Evolutionary conservation across 1,140 invertebrate species (phyloP).

Genomic region (Mizuhopecten yessoensis): DNA sequence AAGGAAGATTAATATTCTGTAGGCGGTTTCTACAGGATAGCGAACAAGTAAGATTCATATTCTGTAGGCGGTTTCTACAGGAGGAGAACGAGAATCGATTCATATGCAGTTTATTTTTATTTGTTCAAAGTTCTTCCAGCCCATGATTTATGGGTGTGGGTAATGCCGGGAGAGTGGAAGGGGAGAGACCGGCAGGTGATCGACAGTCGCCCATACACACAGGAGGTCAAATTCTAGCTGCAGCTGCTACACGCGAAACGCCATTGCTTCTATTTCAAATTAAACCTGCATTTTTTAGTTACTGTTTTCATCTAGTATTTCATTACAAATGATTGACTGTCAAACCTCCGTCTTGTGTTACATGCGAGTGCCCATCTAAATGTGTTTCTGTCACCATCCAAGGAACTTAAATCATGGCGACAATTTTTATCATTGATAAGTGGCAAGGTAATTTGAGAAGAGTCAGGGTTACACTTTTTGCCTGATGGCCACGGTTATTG

Average conservation of each 20-base stretch:
- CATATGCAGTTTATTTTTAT: no score
- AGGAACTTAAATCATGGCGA: not conserved
- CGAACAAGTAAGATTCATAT: no score
- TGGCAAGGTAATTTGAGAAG: no score
- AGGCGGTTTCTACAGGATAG: no score
- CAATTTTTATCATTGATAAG: not conserved
- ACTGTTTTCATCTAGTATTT: not conserved
- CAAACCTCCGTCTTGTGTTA: no score
- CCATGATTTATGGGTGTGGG: no score
- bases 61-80: no score
- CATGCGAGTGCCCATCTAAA: not conserved
- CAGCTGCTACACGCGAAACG: not conserved
- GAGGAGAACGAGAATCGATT: no score
- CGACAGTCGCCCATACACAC: not conserved
- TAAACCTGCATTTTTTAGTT: not conserved
- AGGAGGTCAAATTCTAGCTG: not conserved
- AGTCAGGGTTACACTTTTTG: no score
- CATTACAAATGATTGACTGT: not conserved
- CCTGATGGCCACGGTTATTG: no score
- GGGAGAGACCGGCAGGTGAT: not conserved
- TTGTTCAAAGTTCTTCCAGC: no score
- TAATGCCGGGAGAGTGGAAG: not conserved
- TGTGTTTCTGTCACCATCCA: not conserved
- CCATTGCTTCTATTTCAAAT: not conserved
- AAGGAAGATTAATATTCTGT: no score